Percentiles rank a stretch among this genome's conserved stretches.
These are phyloP conservation scores for Anoplius nigerrimus DNA, from an alignment of 2,888 invertebrate genomes.

Conservation along the genomic window DNA sequence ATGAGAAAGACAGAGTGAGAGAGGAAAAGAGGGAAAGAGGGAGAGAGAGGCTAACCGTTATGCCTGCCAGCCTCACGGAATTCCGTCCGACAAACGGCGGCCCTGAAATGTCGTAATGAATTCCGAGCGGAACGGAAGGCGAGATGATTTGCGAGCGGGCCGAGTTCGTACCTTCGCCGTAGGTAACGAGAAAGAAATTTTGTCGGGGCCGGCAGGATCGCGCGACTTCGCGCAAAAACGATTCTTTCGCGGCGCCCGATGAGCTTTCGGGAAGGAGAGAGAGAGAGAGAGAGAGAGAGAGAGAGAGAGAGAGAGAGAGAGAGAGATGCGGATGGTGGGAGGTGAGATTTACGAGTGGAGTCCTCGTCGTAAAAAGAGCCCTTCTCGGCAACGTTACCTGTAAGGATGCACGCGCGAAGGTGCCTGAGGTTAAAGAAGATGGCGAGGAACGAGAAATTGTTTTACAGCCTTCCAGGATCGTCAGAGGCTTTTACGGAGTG, in stretches of 20 bases:
- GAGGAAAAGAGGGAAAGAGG: too few relatives aligned
- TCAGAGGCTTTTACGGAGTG: too few relatives aligned
- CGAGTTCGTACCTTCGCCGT: not conserved
- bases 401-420: not conserved
- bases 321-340: not conserved
- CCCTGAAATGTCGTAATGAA: conserved; percentile 21
- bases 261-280: not conserved
- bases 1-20: too few relatives aligned
- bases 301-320: not conserved
- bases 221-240: conserved; percentile 2
- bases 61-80: not conserved
- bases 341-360: not conserved
- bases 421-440: not conserved
- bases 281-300: not conserved
- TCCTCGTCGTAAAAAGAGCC: not conserved
- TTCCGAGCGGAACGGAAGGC: conserved; percentile 7
- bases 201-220: not conserved
- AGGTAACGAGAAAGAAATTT: conserved; percentile 1
- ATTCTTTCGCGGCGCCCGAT: not conserved
- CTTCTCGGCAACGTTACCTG: not conserved
- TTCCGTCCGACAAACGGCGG: not conserved
- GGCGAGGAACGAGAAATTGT: not conserved
- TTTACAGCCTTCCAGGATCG: not conserved
- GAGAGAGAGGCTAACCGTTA: too few relatives aligned
- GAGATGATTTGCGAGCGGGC: conserved; percentile 10